Base-by-base conservation (phyloP, 2,888 invertebrate genomes). In the Choristoneura rosaceana region DNA sequence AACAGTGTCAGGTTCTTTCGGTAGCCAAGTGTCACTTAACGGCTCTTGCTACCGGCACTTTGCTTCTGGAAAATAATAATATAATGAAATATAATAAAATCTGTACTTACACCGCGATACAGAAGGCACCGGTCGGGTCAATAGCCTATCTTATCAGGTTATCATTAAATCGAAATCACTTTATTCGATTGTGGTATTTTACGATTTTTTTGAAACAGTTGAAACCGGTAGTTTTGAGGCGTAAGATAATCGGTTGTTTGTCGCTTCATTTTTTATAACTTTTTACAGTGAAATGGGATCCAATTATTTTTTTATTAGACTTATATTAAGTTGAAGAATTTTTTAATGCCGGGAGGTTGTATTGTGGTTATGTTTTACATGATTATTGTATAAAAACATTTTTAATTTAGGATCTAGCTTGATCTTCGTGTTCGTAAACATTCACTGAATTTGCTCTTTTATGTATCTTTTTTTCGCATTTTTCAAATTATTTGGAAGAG, bases 111-210 rank as follows among this genome's bases (percentile, higher is more conserved):
- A 43, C 55, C 58, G 25, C 58, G 58, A 55, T 47, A 59, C 66
- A 66, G 17, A 60, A 45, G 47, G 34, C 50, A 60, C 59, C 59
- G 43, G 73, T 38, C 47, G 41, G 47, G 58, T 63, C 73, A 60
- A 59, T 25, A 8, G 58, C 68, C 63, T 41, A 4, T 38, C 59
- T 73, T 73, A 73, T 73, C 68, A 17, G 34, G 47, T 50, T 71
- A 63, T 71, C 62, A 67, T 58, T 63, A 71, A 58, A 58, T 10
- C 41, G 68, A 52, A 67, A 62, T 58, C 73, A 14, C 68, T 68
- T 67, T 64, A 69, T 64, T 64, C 50, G 68, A 73, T 68, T 68
- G 61, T 52, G 41, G 43, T 60, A 47, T 71, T 71, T 68, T 62
- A 67, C 63, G 50, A 67, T 43, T 59, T 63, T 64, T 47, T 58